Evolutionary conservation across 1,140 invertebrate species (phyloP), one percentile per base, ranked within the genome.

Genomic region (Ceratina calcarata): DNA sequence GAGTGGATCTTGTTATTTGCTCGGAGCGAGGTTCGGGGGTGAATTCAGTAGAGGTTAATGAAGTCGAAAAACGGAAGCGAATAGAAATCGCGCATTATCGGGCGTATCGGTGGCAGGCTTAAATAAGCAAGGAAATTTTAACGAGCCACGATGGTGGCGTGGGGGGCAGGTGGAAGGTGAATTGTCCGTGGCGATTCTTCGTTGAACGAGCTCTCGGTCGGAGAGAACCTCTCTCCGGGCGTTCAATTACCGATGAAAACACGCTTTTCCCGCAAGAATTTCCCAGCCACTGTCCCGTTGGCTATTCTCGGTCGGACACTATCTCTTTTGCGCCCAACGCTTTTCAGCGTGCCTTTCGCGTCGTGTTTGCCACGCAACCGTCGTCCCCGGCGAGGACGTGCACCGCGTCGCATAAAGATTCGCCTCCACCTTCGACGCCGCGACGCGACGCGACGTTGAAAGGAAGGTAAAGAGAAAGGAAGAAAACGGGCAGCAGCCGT

Each of bases 181-280:
- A 45, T 45, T 45, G 37, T 45, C 20, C 18, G 53, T 16, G 2
- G 1, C 73, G 73, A 69, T 32, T 79, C 60, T 53, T 51, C 55
- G 45, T 15, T 32, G 45, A 53, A 82, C 80, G 61, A 51, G 61
- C 45, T 45, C 37, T 45, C 37, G 37, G 37, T 45, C 53, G 18
- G 0, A 16, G 49, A 37, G 37, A 24, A 51, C 0, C 15, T 8
- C 32, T 58, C 55, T 72, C 37, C 37, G 37, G 12, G 16, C 49
- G 82, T 84, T 80, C 83, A 84, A 84, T 84, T 84, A 84, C 37
- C 82, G 22, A 68, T 61, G 82, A 71, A 67, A 69, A 61, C 65
- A 64, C 70, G 70, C 79, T 83, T 80, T 45, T 32, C 55, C 37
- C 15, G 55, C 7, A 27, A 55, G 65, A 72, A 45, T 45, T 64